Conservation (phyloP, 1,140 invertebrate genomes). For the Anoplophora glabripennis region DNA sequence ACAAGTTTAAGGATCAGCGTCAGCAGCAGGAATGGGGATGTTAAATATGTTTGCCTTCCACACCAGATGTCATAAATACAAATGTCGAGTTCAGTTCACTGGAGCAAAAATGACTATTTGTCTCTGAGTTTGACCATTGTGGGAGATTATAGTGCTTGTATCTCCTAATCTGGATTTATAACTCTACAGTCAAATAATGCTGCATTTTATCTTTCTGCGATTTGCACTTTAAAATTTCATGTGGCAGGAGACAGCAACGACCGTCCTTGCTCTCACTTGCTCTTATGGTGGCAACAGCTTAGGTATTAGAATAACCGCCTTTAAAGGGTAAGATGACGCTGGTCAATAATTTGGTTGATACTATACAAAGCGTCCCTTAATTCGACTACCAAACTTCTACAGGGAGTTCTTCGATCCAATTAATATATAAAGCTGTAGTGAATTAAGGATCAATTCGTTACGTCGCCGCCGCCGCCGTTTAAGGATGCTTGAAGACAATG, state of each 20-base stretch:
- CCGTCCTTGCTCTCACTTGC: not conserved
- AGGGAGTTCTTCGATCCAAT: no score
- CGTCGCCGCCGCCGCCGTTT: no score
- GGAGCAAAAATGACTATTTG: slow-evolving; percentile 39
- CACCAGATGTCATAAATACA: slow-evolving; percentile 39
- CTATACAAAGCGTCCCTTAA: no score
- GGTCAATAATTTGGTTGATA: no score
- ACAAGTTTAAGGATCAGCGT: slow-evolving; percentile 26
- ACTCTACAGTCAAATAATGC: slow-evolving; percentile 16
- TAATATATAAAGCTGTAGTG: no score
- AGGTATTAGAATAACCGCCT: no score
- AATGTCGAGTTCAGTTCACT: slow-evolving; percentile 33
- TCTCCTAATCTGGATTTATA: slow-evolving; percentile 36
- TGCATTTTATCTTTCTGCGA: slow-evolving; percentile 9
- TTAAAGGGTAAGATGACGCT: no score
- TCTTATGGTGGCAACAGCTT: not conserved
- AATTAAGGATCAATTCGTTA: no score
- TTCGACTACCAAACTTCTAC: no score
- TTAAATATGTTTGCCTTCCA: slow-evolving; percentile 32
- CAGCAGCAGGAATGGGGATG: slow-evolving; percentile 16
- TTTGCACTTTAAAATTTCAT: slow-evolving; percentile 16
- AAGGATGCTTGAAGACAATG: no score
- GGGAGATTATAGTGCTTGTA: slow-evolving; percentile 35
- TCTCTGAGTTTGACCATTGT: slow-evolving; percentile 39
- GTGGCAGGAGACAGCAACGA: no score